Base-by-base conservation (phyloP, 2,888 invertebrate genomes). In the Trachelus iudaicus region DNA sequence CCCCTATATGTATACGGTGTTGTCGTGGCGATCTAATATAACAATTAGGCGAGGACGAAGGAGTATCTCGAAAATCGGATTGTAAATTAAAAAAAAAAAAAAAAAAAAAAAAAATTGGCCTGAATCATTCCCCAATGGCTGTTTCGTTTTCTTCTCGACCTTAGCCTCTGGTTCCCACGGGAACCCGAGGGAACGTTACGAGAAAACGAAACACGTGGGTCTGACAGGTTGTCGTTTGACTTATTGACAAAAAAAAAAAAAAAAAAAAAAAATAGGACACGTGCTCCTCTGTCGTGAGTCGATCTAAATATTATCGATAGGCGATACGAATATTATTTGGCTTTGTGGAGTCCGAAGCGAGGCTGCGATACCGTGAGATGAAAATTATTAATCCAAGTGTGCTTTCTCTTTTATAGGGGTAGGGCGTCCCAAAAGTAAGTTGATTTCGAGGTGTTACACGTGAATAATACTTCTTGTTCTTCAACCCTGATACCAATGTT, bases 361-460 rank as follows among this genome's bases (percentile, higher is more conserved):
- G 56, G 56, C 56, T 56, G 23, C 23, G n/a, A 2, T 56, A 23
- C 2, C 56, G 9, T 23, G 2, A 56, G 56, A 56, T 71, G 12
- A 71, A 33, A 34, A 71, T 83, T 89, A 90, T 90, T 91, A 91
- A 91, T 89, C 84, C 85, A 87, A 82, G 84, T 90, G 85, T 90
- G 86, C 89, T 90, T 91, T 91, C 88, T 91, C 87, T 88, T 88
- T 91, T 91, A 89, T 91, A 91, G 91, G 91, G 91, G 91, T 91
- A 91, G 91, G 89, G 91, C 91, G 88, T 91, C 91, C 90, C 91
- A 91, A 91, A 91, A 91, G 91, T 91, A 91, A 91, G 91, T 91
- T 90, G 88, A 89, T 82, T 82, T 87, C 88, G 89, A 89, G 86
- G 82, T 88, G 85, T 84, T 85, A 87, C 86, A 87, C 89, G 90